A percentile compares a stretch with the other conserved stretches of the same genome.
Conservation (phyloP, 1,140 invertebrate genomes). For the Teleopsis dalmanni region DNA sequence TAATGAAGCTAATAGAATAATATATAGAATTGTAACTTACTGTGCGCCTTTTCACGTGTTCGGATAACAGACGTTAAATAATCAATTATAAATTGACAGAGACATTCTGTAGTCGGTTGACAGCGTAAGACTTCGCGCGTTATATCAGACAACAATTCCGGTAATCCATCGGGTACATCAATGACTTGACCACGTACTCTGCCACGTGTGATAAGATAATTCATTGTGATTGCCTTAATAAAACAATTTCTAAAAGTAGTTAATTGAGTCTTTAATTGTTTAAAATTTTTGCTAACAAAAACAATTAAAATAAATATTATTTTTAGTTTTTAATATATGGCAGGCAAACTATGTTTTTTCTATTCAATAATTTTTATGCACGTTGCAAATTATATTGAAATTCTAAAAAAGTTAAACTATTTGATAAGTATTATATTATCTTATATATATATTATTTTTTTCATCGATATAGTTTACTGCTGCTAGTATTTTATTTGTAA, state of each 20-base stretch:
- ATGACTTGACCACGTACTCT: constrained; percentile 36
- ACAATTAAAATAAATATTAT: too few species aligned
- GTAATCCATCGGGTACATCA: constrained; percentile 54
- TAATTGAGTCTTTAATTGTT: neutral
- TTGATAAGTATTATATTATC: too few species aligned
- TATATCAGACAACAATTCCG: constrained; percentile 61
- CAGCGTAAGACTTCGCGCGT: constrained; percentile 57
- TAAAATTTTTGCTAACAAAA: neutral
- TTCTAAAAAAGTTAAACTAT: too few species aligned
- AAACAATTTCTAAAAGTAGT: too few species aligned
- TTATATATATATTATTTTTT: too few species aligned
- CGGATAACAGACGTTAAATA: constrained; percentile 60
- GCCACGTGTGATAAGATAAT: constrained; percentile 35
- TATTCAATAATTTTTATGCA: too few species aligned
- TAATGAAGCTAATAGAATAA: neutral
- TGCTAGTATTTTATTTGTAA: too few species aligned
- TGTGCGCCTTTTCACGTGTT: constrained; percentile 51
- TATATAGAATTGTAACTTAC: constrained; percentile 11
- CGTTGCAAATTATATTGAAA: too few species aligned
- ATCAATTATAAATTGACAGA: constrained; percentile 59
- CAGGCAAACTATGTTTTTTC: too few species aligned
- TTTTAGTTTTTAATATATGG: too few species aligned
- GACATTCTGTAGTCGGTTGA: constrained; percentile 51
- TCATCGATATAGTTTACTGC: too few species aligned
- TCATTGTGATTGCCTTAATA: too few species aligned